Evolutionary conservation across 2,888 invertebrate species (phyloP).

Genomic region (Digitonthophagus gazella): DNA sequence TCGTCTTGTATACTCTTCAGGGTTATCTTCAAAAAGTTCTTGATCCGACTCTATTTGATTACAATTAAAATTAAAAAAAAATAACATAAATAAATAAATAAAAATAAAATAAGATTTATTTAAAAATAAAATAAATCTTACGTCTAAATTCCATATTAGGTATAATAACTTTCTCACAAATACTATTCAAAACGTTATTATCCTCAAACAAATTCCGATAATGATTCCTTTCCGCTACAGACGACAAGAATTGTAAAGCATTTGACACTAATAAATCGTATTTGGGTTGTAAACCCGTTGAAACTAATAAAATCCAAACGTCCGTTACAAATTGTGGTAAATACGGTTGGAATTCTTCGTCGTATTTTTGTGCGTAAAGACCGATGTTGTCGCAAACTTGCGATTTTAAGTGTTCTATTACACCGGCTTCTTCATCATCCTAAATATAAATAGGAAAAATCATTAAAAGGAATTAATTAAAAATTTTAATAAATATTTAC

Average conservation of each 20-base stretch:
- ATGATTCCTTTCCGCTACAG: constrained; percentile 87
- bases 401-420: constrained; percentile 87
- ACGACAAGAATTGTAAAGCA: constrained; percentile 91
- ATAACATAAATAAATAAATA: constrained; percentile 5
- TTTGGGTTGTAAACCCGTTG: constrained; percentile 81
- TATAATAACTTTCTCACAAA: constrained; percentile 98
- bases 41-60: constrained; percentile 70
- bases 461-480: constrained; percentile 7
- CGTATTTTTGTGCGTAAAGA: constrained; percentile 95
- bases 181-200: constrained; percentile 79
- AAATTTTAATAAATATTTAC: constrained; percentile 46
- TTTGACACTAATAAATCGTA: constrained; percentile 95
- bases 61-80: constrained; percentile 17
- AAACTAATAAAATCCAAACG: constrained; percentile 87
- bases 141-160: constrained; percentile 97
- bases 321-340: constrained; percentile 91
- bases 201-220: constrained; percentile 89
- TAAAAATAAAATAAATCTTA: constrained; percentile 43
- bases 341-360: constrained; percentile 92
- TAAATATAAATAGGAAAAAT: constrained; percentile 42
- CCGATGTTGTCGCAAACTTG: constrained; percentile 96
- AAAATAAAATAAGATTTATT: constrained; percentile 15
- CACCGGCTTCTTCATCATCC: constrained; percentile 83
- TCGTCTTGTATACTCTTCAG: constrained; percentile 93
- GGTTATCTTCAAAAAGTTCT: constrained; percentile 96